Percentiles rank a stretch among this genome's conserved stretches.
Conservation (phyloP, 2,888 invertebrate species). For the Ashinkailepas kermadecensis region DNA sequence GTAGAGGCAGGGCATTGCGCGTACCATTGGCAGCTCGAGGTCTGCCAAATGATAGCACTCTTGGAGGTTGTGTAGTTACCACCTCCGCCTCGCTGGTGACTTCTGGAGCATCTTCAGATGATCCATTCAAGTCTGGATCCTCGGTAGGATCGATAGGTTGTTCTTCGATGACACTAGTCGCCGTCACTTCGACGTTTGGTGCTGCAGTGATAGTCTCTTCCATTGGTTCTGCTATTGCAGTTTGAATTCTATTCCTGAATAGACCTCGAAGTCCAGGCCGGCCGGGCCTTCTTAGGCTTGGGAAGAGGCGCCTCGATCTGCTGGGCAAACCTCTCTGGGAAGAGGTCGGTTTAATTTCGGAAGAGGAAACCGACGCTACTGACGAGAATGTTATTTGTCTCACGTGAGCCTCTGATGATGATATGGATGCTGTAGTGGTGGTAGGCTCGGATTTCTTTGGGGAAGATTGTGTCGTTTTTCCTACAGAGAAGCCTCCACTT, state of each 20-base stretch:
- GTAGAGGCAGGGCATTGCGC: not conserved
- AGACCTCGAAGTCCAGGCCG: not conserved
- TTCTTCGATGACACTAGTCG: not conserved
- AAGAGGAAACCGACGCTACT: no score
- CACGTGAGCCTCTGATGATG: no score
- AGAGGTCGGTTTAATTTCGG: not conserved
- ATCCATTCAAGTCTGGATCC: not conserved
- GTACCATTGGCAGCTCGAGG: not conserved
- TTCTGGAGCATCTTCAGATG: not conserved
- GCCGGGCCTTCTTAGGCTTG: not conserved
- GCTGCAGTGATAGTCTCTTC: not conserved
- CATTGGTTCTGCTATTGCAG: not conserved
- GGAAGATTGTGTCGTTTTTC: not conserved
- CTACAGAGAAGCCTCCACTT: not conserved
- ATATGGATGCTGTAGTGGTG: not conserved
- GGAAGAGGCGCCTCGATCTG: not conserved
- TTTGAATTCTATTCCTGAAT: not conserved
- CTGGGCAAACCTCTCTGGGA: not conserved
- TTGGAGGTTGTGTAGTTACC: not conserved
- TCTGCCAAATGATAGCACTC: slow-evolving; percentile 10
- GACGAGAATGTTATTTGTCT: no score
- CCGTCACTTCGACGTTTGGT: not conserved
- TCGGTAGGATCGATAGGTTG: not conserved
- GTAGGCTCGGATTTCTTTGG: not conserved
- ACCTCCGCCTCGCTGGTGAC: not conserved